These are phyloP conservation scores for Dryas iulia DNA, from an alignment of 1,140 invertebrate genomes.

Conservation along the genomic window DNA sequence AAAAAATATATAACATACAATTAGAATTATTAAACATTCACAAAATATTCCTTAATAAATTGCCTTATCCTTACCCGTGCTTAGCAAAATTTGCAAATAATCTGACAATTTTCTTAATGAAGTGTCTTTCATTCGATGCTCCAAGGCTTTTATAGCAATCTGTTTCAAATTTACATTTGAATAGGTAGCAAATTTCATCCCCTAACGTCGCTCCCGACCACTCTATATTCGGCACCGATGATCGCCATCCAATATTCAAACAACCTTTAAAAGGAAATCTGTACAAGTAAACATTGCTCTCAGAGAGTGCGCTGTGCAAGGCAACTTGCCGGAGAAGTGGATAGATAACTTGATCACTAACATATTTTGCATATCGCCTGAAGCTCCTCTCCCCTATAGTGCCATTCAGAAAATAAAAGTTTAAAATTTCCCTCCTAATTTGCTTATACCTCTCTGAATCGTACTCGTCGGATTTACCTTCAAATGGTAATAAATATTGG, in stretches of 20 bases:
- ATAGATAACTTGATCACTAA: conserved; percentile 72
- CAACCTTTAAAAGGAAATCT: conserved; percentile 63
- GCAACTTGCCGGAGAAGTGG: conserved; percentile 60
- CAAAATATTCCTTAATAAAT: not conserved
- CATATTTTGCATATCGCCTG: conserved; percentile 65
- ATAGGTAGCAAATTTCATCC: conserved; percentile 78
- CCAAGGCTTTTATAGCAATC: conserved; percentile 43
- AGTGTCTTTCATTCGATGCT: conserved; percentile 50
- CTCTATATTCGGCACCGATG: conserved; percentile 54
- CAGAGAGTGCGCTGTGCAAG: conserved; percentile 47
- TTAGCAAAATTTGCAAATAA: conserved; percentile 72
- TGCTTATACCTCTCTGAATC: conserved; percentile 61
- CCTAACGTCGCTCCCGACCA: conserved; percentile 66
- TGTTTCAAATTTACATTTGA: conserved; percentile 70
- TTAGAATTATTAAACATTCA: too few relatives aligned
- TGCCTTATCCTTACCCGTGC: conserved; percentile 54
- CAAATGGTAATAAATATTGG: conserved; percentile 72
- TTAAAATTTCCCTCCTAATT: conserved; percentile 60
- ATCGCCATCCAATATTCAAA: conserved; percentile 61
- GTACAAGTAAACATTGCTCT: conserved; percentile 64
- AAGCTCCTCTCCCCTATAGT: conserved; percentile 63
- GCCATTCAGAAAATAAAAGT: conserved; percentile 74
- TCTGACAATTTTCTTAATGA: conserved; percentile 66
- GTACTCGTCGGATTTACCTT: conserved; percentile 56
- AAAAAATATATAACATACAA: too few relatives aligned